Conservation (phyloP, 1,140 invertebrate genomes). For the Heliothis subflexa region DNA sequence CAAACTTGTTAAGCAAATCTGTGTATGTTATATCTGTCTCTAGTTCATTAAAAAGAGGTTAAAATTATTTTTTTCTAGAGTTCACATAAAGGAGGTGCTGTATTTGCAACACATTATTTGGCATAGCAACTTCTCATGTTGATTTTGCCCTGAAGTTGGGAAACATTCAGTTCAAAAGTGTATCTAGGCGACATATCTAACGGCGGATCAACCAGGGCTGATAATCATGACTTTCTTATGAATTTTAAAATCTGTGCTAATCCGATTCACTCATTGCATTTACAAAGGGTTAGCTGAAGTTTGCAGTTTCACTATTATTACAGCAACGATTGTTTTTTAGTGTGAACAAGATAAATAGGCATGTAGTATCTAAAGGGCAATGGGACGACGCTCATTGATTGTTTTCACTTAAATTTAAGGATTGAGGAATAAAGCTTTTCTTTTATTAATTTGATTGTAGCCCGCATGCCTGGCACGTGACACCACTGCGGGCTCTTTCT, state of each 20-base stretch:
- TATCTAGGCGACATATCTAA: too few species aligned
- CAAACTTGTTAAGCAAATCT: constrained; percentile 13
- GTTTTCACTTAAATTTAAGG: constrained; percentile 27
- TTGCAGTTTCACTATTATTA: neutral
- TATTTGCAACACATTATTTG: too few species aligned
- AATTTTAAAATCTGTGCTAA: too few species aligned
- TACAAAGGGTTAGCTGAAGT: constrained; percentile 13
- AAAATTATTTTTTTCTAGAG: neutral
- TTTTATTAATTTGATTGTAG: constrained; percentile 47
- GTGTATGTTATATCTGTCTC: constrained; percentile 11
- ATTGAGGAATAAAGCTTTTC: constrained; percentile 49
- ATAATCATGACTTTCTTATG: too few species aligned
- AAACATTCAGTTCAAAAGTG: too few species aligned
- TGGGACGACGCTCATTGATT: neutral
- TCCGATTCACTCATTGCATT: too few species aligned
- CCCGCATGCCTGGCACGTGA: constrained; percentile 71
- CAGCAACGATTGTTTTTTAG: neutral
- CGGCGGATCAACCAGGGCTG: too few species aligned
- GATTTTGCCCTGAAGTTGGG: too few species aligned
- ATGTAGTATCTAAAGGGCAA: neutral
- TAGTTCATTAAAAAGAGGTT: constrained; percentile 23
- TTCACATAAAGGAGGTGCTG: neutral
- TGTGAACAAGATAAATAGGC: neutral
- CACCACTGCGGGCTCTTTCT: constrained; percentile 62
- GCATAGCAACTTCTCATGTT: too few species aligned